Percentiles rank a stretch among this genome's conserved stretches.
phyloP scores from a whole-genome alignment of 2,888 invertebrate genomes.

The Nymphalis c-album region DNA sequence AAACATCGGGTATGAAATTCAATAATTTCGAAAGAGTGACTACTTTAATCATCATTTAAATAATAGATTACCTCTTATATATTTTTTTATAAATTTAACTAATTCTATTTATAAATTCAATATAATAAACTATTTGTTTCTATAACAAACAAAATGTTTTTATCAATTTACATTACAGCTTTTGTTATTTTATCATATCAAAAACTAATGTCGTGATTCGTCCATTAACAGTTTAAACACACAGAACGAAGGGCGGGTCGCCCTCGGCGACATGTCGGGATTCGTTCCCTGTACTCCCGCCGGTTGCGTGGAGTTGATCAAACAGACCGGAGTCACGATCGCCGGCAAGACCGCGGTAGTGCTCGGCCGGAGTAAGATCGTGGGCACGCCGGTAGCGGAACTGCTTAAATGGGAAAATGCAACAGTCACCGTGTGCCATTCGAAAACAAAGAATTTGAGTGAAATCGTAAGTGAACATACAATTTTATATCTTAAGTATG shows the following conservation, averaged over 20 bases:
- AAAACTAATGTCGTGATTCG: not conserved
- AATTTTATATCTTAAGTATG: too few species aligned
- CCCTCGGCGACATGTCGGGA: slow-evolving; percentile 93
- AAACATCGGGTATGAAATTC: too few species aligned
- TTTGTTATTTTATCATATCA: not conserved
- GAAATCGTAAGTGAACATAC: slow-evolving; percentile 81
- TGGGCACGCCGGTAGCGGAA: slow-evolving; percentile 97
- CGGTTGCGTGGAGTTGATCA: slow-evolving; percentile 96
- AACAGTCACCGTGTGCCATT: slow-evolving; percentile 98
- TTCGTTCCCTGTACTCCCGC: slow-evolving; percentile 98
- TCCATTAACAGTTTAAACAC: slow-evolving; percentile 86
- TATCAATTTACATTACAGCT: not conserved
- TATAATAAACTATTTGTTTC: too few species aligned
- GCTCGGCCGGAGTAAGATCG: slow-evolving; percentile 97
- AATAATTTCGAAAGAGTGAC: too few species aligned
- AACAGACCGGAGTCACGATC: slow-evolving; percentile 88
- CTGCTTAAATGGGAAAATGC: slow-evolving; percentile 98
- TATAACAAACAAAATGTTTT: not conserved
- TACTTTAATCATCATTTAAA: too few species aligned
- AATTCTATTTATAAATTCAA: too few species aligned
- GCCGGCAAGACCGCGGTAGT: slow-evolving; percentile 95
- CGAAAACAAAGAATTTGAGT: slow-evolving; percentile 91
- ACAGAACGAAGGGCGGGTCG: slow-evolving; percentile 95
- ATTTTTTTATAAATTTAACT: too few species aligned
- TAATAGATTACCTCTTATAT: too few species aligned